phyloP scores from a whole-genome alignment of 1,140 invertebrate species.

The Philaenus spumarius region DNA sequence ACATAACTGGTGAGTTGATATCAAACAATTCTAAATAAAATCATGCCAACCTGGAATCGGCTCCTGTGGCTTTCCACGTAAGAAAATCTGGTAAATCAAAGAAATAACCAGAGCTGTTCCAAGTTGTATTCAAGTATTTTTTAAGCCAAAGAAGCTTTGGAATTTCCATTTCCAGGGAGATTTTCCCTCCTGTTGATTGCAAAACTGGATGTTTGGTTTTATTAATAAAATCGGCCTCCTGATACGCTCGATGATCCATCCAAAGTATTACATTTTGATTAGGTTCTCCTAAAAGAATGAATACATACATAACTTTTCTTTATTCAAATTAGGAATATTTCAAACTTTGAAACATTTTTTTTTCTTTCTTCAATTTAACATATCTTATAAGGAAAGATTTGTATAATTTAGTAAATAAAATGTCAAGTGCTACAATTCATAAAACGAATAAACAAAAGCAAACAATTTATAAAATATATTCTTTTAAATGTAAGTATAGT shows the following conservation, averaged over 20 bases:
- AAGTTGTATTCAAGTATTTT: conserved; percentile 61
- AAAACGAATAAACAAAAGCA: no score
- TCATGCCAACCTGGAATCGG: conserved; percentile 50
- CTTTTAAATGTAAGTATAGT: no score
- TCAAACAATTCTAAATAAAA: no score
- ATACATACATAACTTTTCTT: neutral
- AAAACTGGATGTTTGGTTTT: conserved; percentile 65
- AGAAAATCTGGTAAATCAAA: conserved; percentile 94
- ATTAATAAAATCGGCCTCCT: conserved; percentile 81
- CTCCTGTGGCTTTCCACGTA: conserved; percentile 84
- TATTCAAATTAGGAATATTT: no score
- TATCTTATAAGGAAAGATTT: no score
- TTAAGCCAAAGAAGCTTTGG: conserved; percentile 96
- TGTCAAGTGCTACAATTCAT: no score
- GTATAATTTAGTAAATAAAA: no score
- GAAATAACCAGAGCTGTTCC: conserved; percentile 61
- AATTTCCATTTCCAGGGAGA: conserved; percentile 92
- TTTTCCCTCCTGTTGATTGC: conserved; percentile 81
- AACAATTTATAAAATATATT: no score
- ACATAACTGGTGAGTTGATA: no score
- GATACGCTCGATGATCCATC: conserved; percentile 90
- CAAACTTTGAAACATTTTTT: no score
- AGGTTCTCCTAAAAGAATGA: conserved; percentile 42
- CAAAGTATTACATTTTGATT: conserved; percentile 89
- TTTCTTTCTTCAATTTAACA: no score